phyloP scores from a whole-genome alignment of 2,113 vertebrate genomes.

The Naja naja region DNA sequence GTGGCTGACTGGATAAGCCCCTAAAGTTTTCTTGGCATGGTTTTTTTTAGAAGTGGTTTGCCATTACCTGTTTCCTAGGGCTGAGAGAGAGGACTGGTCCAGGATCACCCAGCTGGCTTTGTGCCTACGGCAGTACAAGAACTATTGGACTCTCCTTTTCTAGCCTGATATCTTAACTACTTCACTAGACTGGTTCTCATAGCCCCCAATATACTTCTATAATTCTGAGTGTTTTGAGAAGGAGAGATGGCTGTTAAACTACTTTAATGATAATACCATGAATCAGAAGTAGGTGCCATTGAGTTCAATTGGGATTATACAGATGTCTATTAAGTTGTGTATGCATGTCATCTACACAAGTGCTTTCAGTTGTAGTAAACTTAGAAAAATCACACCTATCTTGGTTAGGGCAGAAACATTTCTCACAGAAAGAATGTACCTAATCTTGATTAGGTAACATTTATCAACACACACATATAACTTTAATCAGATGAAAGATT shows the following conservation, averaged over 20 bases:
- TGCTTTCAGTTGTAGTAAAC: not conserved
- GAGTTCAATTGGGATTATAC: not conserved
- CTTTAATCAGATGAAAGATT: not conserved
- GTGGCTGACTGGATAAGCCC: no score
- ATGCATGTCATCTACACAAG: not conserved
- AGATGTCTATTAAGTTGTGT: not conserved
- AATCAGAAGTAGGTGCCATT: not conserved
- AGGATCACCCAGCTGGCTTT: not conserved
- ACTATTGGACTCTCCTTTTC: not conserved
- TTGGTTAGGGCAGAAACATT: not conserved
- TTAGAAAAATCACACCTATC: not conserved
- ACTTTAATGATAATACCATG: not conserved
- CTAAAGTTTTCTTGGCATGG: no score
- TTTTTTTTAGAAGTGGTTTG: not conserved
- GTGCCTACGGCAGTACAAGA: not conserved
- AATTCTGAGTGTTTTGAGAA: not conserved
- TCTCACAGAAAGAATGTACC: not conserved
- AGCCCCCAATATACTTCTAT: not conserved
- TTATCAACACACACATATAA: not conserved
- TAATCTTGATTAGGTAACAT: not conserved
- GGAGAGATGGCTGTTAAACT: not conserved
- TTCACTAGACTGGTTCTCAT: not conserved
- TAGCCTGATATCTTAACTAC: not conserved
- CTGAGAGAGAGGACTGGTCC: not conserved
- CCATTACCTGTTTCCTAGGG: not conserved